These are phyloP conservation scores for Rhyacophila brunnea DNA, from an alignment of 1,140 invertebrate species.

Conservation along the genomic window DNA sequence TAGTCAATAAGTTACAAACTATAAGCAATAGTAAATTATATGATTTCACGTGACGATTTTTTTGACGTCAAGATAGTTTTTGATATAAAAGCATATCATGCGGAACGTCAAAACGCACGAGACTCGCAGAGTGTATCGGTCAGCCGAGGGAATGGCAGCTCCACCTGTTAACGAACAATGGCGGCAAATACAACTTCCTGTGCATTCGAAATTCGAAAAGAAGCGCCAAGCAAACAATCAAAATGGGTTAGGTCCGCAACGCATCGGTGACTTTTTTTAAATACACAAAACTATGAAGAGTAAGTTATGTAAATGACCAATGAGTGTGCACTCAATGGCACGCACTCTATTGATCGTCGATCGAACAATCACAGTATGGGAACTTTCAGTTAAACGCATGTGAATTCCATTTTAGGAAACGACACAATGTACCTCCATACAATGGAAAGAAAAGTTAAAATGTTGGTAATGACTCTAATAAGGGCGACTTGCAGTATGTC, in stretches of 20 bases:
- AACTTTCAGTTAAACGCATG: too few relatives aligned
- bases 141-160: conserved; percentile 36
- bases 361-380: conserved; percentile 7
- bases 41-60: too few relatives aligned
- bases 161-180: conserved; percentile 47
- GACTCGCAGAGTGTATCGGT: conserved; percentile 5
- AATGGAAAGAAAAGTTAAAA: too few relatives aligned
- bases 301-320: too few relatives aligned
- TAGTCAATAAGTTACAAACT: too few relatives aligned
- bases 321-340: conserved; percentile 8
- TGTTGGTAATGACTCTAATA: too few relatives aligned
- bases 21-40: too few relatives aligned
- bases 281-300: background rate
- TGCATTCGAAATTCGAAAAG: conserved; percentile 40
- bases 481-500: too few relatives aligned
- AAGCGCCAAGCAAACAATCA: conserved; percentile 35
- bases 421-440: too few relatives aligned
- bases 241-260: conserved; percentile 26
- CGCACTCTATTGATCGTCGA: conserved; percentile 9
- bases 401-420: conserved; percentile 1
- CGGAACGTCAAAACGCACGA: too few relatives aligned
- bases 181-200: conserved; percentile 43
- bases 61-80: too few relatives aligned
- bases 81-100: too few relatives aligned
- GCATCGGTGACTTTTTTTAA: conserved; percentile 16